Base-by-base conservation (phyloP, 2,113 vertebrate genomes). In the Sylvietta virens region DNA sequence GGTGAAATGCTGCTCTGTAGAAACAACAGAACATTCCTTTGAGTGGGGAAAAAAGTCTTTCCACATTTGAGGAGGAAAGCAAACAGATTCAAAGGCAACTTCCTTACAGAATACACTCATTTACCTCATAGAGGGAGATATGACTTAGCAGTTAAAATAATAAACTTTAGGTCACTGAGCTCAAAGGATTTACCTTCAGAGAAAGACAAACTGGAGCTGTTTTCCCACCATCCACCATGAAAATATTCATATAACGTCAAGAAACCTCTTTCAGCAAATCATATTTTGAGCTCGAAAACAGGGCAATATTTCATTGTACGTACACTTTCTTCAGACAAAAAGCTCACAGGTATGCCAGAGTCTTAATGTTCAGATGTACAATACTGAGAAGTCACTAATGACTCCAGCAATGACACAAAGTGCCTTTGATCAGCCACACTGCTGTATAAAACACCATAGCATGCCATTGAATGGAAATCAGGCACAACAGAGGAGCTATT, bases 401-500 rank as follows among this genome's bases (percentile, higher is more conserved):
- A 95, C 90, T 94, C 67, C 80, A 79, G 91, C 91, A 96, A 92
- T 96, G 97, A 97, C 94, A 97, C 33, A 31, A 92, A 94, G 95
- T 85, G 93, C 71, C 95, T 98, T 98, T 97, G 95, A 98, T 97
- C 96, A 98, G 20, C 39, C 7, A 18, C 84, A 74, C 30, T 57
- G 40, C 81, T 93, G 69, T 93, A 96, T 95, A 96, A 98, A 97
- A 95, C 80, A 91, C 86, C 92, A 87, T 70, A 96, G 90, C 94
- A 95, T 39, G 94, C 93, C 88, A 97, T 88, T 97, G 96, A 97
- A 97, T 97, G 94, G 97, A 97, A 98, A 98, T 97, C 92, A 97
- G 97, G 95, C 95, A 90, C 97, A 98, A 98, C 93, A 97, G 95
- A 98, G 97, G 95, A 96, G 92, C 96, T 96, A 97, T 98, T 98